Evolutionary conservation across 2,888 invertebrate species (phyloP).

Genomic region (Tenthredo mesomela): DNA sequence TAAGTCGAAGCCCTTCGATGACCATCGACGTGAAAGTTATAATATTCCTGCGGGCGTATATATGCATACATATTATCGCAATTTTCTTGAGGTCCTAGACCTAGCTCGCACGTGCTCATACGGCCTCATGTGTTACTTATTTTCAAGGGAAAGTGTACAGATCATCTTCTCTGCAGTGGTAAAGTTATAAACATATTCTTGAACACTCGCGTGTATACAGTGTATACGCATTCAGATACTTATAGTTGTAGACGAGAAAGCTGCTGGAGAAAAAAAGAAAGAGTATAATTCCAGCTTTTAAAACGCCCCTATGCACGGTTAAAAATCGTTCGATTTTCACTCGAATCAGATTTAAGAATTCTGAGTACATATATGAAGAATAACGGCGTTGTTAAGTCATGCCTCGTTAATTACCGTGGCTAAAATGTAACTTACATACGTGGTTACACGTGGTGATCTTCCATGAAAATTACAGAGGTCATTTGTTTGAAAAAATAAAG

Average conservation of each 20-base stretch:
- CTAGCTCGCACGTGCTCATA: constrained; percentile 2
- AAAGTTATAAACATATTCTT: not conserved
- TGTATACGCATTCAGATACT: not conserved
- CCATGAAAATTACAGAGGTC: not conserved
- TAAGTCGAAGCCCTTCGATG: constrained; percentile 19
- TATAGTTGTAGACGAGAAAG: constrained; percentile 22
- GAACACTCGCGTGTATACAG: not conserved
- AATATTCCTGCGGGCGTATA: not conserved
- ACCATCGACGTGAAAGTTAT: constrained; percentile 9
- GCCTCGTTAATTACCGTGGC: not conserved
- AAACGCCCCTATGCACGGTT: not conserved
- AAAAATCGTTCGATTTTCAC: not conserved
- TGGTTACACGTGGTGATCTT: not conserved
- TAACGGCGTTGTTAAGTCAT: not conserved
- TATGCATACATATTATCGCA: not conserved
- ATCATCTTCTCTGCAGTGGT: not conserved
- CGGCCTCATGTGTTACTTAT: not conserved
- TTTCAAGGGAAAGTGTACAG: constrained; percentile 28
- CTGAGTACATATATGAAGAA: not conserved
- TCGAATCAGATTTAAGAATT: not conserved
- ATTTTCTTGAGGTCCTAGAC: not conserved
- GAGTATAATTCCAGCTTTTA: not conserved
- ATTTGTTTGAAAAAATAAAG: not conserved
- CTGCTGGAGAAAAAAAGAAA: not conserved
- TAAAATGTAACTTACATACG: not conserved